phyloP scores from a whole-genome alignment of 2,113 vertebrate species.

The Sitta europaea region DNA sequence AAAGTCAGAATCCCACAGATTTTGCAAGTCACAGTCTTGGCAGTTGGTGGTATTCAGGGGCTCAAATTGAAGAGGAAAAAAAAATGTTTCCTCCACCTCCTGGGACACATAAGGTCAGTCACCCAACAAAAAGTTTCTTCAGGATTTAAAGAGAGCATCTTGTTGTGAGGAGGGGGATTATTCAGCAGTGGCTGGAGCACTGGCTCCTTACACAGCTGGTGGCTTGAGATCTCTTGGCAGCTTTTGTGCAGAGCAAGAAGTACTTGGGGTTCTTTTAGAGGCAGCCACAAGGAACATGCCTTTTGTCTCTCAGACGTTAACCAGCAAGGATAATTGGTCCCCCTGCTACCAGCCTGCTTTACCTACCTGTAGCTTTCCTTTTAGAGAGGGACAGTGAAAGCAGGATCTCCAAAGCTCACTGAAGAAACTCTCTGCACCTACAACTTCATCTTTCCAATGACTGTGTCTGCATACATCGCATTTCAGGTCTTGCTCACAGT shows the following conservation, averaged over 20 bases:
- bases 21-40: neutral
- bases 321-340: neutral
- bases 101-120: neutral
- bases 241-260: neutral
- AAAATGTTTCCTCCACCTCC: neutral
- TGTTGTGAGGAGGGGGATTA: neutral
- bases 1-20: neutral
- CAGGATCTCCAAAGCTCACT: neutral
- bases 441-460: neutral
- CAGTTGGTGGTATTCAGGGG: neutral
- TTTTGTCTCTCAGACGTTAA: neutral
- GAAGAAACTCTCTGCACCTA: accelerated
- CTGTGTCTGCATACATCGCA: accelerated
- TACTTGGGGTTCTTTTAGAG: neutral
- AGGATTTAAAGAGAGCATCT: neutral
- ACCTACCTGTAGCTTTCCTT: neutral
- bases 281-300: neutral
- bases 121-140: neutral
- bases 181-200: neutral
- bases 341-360: neutral
- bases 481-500: neutral
- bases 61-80: neutral
- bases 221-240: neutral
- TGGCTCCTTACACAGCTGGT: neutral
- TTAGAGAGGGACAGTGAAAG: neutral